A percentile compares a stretch with the other conserved stretches of the same genome.
phyloP scores from a whole-genome alignment of 1,140 invertebrate species.

The Sinella curviseta region DNA sequence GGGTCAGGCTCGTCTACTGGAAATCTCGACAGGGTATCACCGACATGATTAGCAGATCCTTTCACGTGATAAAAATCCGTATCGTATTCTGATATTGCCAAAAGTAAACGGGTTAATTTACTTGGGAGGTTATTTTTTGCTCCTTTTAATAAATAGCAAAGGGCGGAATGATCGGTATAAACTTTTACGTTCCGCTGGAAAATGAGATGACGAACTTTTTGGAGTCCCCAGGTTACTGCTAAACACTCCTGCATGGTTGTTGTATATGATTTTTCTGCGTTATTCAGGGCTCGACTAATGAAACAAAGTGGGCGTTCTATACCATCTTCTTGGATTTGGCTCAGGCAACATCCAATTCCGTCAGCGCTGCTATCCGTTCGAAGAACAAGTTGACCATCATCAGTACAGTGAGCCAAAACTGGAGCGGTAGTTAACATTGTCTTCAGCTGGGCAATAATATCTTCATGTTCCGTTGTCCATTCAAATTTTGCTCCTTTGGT shows the following conservation, averaged over 20 bases:
- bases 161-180: too few species aligned
- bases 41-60: too few species aligned
- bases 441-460: background rate
- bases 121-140: too few species aligned
- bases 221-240: background rate
- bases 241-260: background rate
- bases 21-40: too few species aligned
- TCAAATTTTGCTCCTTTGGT: background rate
- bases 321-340: background rate
- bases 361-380: background rate
- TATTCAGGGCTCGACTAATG: background rate
- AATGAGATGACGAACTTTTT: slow-evolving; percentile 7
- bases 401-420: background rate
- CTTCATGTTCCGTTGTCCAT: background rate
- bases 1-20: too few species aligned
- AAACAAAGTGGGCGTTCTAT: slow-evolving; percentile 4
- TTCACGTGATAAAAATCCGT: too few species aligned
- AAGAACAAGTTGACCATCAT: background rate
- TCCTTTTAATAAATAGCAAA: too few species aligned
- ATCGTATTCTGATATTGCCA: too few species aligned
- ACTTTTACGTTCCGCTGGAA: too few species aligned
- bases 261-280: background rate
- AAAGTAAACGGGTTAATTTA: too few species aligned
- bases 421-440: background rate
- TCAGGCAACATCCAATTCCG: background rate